Evolutionary conservation across 2,113 vertebrate genomes (phyloP), one percentile per base, ranked within the genome.

Genomic region (Serinus canaria): DNA sequence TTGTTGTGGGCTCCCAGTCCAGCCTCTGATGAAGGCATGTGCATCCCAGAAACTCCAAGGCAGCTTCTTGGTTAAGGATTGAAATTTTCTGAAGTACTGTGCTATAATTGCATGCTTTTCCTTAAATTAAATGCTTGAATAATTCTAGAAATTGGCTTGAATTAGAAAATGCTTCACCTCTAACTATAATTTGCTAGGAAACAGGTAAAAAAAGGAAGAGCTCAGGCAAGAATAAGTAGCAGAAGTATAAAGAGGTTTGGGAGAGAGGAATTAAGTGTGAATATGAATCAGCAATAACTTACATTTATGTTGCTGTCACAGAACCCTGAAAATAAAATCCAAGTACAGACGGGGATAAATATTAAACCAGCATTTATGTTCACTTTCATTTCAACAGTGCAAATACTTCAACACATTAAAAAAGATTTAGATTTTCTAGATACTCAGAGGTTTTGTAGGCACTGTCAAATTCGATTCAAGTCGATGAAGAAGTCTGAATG

Each of bases 51-150:
- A 93, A 37, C 22, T 46, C 39, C 77, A 28, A 55, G 64, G 46
- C 17, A 58, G 31, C 22, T 69, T 82, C 52, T 41, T 33, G 50
- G n/a, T n/a, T 9, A 86, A 82, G 47, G 66, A 43, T 89, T 60
- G 43, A 41, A 37, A 30, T 56, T 89, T 95, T 75, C 69, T 7
- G 1, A 84, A 79, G 44, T 24, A 6, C 60, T 82, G 50, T 25
- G 53, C 69, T 84, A 2, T 81, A 89, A 87, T 94, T 91, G 68
- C 66, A 37, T 1, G 7, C 33, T 88, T 70, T 52, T 44, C 83
- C 72, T 60, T n/a, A 73, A 87, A 95, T 82, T 28, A 58, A 87
- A 79, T 49, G 69, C 87, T 87, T 87, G 77, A 82, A 87, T 95
- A 87, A 92, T 78, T 84, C 49, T 52, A 89, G 58, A 91, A 94